Evolutionary conservation across 2,113 vertebrate species (phyloP).

Genomic region (Centropus unirufus): DNA sequence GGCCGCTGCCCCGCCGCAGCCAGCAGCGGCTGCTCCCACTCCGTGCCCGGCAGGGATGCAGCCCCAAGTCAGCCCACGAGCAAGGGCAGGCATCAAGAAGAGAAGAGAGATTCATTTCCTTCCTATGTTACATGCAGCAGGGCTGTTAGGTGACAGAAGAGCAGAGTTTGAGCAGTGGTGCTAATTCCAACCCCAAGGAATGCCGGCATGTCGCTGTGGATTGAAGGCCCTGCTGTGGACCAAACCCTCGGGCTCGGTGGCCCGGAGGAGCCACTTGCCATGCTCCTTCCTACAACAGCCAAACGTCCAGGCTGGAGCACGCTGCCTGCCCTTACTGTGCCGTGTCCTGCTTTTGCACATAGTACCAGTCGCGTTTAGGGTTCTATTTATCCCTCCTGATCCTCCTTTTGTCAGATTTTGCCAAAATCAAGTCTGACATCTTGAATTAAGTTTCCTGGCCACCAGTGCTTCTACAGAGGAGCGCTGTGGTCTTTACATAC

Average conservation of each 20-base stretch:
- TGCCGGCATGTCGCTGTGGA: rapidly evolving
- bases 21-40: not conserved
- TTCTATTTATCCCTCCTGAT: not conserved
- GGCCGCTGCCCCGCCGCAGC: not conserved
- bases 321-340: rapidly evolving
- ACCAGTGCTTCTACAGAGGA: no score
- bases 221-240: not conserved
- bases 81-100: not conserved
- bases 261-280: rapidly evolving
- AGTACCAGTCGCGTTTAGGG: no score
- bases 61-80: not conserved
- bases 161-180: no score
- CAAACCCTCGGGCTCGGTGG: not conserved
- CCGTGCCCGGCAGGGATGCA: rapidly evolving
- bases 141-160: not conserved
- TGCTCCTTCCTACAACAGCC: rapidly evolving
- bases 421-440: not conserved
- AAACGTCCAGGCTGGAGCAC: rapidly evolving
- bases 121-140: not conserved
- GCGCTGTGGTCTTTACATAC: no score
- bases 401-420: not conserved
- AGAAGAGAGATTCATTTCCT: not conserved
- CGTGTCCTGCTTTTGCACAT: rapidly evolving
- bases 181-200: not conserved
- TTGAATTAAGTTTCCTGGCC: not conserved